Percentiles rank a stretch among this genome's conserved stretches.
Conservation (phyloP, 1,140 invertebrate species). For the Tetraneura akinire region DNA sequence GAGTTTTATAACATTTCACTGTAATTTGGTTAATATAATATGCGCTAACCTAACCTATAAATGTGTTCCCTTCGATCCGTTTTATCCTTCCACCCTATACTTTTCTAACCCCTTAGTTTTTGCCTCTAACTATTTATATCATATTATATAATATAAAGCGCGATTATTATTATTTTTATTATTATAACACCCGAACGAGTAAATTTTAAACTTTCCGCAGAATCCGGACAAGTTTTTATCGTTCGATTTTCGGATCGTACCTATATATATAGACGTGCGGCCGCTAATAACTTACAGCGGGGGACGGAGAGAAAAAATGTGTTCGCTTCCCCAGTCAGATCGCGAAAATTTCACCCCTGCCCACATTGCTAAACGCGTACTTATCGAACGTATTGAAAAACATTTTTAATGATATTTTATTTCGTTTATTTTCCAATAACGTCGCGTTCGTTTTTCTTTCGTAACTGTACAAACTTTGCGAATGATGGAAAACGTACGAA, state of each 20-base stretch:
- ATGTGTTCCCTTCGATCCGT: not conserved
- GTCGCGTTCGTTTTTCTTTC: not conserved
- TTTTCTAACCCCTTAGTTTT: too few species aligned
- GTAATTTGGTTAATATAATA: too few species aligned
- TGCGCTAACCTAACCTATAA: too few species aligned
- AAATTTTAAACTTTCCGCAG: conserved; percentile 31
- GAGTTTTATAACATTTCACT: too few species aligned
- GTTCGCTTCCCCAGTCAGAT: too few species aligned
- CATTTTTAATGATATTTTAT: not conserved
- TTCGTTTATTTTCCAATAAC: not conserved
- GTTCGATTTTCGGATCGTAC: conserved; percentile 10
- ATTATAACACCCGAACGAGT: too few species aligned
- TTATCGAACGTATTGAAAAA: not conserved
- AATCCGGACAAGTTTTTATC: conserved; percentile 18
- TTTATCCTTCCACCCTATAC: too few species aligned
- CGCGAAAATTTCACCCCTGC: not conserved
- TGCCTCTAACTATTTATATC: too few species aligned
- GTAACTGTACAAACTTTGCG: not conserved
- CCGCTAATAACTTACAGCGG: conserved; percentile 14
- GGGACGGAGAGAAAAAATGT: conserved; percentile 16
- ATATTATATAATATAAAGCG: too few species aligned
- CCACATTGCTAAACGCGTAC: not conserved
- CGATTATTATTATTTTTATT: too few species aligned
- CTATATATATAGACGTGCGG: not conserved
- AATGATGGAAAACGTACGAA: too few species aligned